Evolutionary conservation across 2,113 vertebrate genomes (phyloP).

Genomic region (Rhabdomys dilectus): DNA sequence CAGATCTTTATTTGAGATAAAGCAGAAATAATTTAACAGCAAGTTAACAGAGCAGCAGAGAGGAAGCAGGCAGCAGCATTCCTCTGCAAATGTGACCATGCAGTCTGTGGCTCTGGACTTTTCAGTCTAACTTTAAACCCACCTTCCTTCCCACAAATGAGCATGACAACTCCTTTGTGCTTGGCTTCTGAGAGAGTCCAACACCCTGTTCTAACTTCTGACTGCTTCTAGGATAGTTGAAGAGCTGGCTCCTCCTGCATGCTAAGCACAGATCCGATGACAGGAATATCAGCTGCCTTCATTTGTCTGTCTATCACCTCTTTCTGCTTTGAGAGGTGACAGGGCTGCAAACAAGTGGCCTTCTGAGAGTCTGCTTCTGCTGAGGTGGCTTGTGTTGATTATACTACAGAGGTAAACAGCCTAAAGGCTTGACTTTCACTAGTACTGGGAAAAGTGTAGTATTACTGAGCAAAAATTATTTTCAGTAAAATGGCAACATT

Average conservation of each 20-base stretch:
- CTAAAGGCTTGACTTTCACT: neutral
- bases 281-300: neutral
- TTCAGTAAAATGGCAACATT: constrained; percentile 6
- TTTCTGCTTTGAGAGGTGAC: neutral
- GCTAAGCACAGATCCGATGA: neutral
- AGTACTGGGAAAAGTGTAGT: neutral
- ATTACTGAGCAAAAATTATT: neutral
- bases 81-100: neutral
- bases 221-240: constrained; percentile 27
- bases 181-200: constrained; percentile 23
- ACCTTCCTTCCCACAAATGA: constrained; percentile 16
- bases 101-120: neutral
- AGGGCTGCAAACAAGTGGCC: neutral
- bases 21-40: neutral
- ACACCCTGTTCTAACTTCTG: constrained; percentile 46
- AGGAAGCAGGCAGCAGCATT: neutral
- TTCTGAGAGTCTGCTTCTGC: constrained; percentile 13
- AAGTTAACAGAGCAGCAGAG: neutral
- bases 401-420: neutral
- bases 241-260: constrained; percentile 16
- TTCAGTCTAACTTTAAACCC: constrained; percentile 13
- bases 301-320: neutral
- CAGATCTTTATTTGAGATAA: neutral
- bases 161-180: neutral
- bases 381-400: neutral